Percentiles rank a stretch among this genome's conserved stretches.
phyloP scores from a whole-genome alignment of 2,888 invertebrate species.

The Galerucella calmariensis region DNA sequence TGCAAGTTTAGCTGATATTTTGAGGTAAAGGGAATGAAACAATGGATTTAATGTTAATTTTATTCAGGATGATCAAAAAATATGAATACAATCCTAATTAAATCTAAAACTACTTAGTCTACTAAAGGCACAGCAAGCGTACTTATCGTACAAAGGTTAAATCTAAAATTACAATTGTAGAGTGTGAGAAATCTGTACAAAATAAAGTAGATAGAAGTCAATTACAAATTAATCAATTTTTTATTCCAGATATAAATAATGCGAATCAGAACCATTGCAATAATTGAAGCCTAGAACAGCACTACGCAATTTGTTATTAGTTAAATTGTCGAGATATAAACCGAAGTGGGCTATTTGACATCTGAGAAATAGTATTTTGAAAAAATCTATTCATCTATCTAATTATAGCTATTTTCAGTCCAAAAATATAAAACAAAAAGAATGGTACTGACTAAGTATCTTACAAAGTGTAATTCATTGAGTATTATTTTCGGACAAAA shows the following conservation, averaged over 20 bases:
- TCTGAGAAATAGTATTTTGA: no score
- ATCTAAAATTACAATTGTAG: constrained; percentile 50
- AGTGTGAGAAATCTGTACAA: constrained; percentile 53
- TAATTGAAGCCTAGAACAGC: background rate
- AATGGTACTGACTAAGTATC: no score
- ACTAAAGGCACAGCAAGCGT: constrained; percentile 66
- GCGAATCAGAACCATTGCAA: constrained; percentile 13
- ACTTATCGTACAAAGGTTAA: constrained; percentile 63
- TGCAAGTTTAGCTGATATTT: no score
- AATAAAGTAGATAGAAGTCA: constrained; percentile 48
- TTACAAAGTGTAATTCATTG: background rate
- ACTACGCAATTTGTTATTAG: background rate
- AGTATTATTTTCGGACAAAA: background rate
- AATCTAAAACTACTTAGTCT: constrained; percentile 58
- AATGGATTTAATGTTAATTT: constrained; percentile 27
- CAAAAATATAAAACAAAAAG: no score
- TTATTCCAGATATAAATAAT: constrained; percentile 40
- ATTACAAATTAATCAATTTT: constrained; percentile 42
- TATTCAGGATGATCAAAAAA: constrained; percentile 59
- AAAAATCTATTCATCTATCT: no score
- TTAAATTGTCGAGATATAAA: background rate
- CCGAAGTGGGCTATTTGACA: background rate
- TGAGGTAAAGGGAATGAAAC: background rate
- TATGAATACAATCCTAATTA: constrained; percentile 62
- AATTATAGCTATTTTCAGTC: no score